A percentile compares a stretch with the other conserved stretches of the same genome.
These are phyloP conservation scores for Crotophaga sulcirostris DNA, from an alignment of 2,113 vertebrate species.

Conservation along the genomic window DNA sequence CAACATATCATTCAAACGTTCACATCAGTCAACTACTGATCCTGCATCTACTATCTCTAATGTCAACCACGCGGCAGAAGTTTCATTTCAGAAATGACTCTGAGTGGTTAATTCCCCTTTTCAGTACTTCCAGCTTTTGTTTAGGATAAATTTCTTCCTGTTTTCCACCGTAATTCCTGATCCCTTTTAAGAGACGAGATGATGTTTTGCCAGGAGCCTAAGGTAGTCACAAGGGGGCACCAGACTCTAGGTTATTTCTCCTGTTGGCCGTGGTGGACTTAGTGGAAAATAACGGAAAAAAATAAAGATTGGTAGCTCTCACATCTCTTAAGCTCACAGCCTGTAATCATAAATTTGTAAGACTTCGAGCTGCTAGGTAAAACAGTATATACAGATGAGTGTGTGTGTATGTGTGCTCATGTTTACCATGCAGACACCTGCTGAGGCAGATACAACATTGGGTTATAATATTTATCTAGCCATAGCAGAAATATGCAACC, in stretches of 20 bases:
- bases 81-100: not conserved
- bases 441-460: not conserved
- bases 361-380: not conserved
- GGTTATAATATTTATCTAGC: not conserved
- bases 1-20: not conserved
- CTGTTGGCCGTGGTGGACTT: not conserved
- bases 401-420: not conserved
- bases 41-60: not conserved
- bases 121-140: not conserved
- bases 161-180: not conserved
- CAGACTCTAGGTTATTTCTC: constrained; percentile 32
- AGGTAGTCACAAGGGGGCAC: constrained; percentile 54
- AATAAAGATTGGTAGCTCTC: not conserved
- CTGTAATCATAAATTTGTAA: not conserved
- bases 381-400: not conserved
- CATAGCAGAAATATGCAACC: not conserved
- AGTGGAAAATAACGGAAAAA: not conserved
- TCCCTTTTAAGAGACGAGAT: rapidly evolving
- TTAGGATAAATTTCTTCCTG: not conserved
- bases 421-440: not conserved
- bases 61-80: not conserved
- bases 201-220: not conserved
- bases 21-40: not conserved
- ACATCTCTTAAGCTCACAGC: not conserved
- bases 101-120: not conserved